These are phyloP conservation scores for Ditylenchus weischeri DNA, from an alignment of 2,888 invertebrate species.

Conservation along the genomic window DNA sequence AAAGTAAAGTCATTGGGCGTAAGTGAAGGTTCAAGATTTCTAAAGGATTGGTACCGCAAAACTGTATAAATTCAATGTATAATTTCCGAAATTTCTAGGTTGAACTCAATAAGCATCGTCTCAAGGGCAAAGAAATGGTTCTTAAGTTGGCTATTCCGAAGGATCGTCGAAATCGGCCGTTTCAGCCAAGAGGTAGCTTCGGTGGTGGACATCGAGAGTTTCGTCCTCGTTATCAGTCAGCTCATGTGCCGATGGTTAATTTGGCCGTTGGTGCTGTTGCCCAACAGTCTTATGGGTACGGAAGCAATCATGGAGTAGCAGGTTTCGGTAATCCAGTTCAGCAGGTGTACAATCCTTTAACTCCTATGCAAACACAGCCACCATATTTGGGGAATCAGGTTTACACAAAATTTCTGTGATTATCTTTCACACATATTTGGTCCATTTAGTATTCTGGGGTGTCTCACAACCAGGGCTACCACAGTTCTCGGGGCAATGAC, in stretches of 20 bases:
- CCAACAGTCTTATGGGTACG: slow-evolving; percentile 13
- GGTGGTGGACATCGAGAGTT: slow-evolving; percentile 12
- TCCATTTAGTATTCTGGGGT: neutral
- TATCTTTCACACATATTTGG: slow-evolving; percentile 14
- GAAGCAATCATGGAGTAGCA: slow-evolving; percentile 24
- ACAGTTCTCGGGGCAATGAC: neutral
- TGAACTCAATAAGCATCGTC: slow-evolving; percentile 59
- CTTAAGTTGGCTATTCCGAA: slow-evolving; percentile 44
- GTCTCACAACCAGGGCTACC: neutral
- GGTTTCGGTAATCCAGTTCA: slow-evolving; percentile 20
- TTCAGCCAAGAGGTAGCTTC: slow-evolving; percentile 1
- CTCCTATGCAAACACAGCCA: slow-evolving; percentile 10
- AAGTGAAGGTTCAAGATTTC: too few relatives aligned
- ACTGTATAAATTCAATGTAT: neutral
- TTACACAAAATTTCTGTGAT: neutral
- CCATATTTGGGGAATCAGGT: slow-evolving; percentile 12
- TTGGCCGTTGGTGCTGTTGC: slow-evolving; percentile 2
- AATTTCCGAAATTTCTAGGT: slow-evolving; percentile 25
- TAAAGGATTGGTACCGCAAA: too few relatives aligned
- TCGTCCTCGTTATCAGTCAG: slow-evolving; percentile 10
- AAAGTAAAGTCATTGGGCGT: too few relatives aligned
- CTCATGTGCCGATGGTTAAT: neutral
- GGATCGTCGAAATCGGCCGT: slow-evolving; percentile 24
- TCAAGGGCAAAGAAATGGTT: slow-evolving; percentile 41
- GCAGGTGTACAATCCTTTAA: slow-evolving; percentile 15